Base-by-base conservation (phyloP, 2,888 invertebrate genomes). In the Brenthis ino region DNA sequence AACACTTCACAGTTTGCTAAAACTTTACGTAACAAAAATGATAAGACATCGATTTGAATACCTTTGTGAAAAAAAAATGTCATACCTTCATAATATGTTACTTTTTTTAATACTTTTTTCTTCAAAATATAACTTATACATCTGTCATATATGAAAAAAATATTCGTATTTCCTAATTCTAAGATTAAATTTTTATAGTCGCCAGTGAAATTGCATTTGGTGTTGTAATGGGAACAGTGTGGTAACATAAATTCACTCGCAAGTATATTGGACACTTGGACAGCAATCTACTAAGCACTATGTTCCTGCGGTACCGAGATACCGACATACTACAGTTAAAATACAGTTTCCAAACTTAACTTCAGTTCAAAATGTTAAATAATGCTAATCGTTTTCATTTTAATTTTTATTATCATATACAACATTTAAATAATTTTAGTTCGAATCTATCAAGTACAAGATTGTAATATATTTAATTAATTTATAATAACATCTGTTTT, bases 281-380 rank as follows among this genome's bases (percentile, higher is more conserved):
- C 63, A 54, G 63, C 61, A 51, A 63, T 63, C 63, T 53, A 63
- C 63, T 54, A 54, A 63, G 63, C 53, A 24, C 63, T 63, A 51
- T 51, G 37, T n/a, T 60, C 48, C 50, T 28, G 58, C 47, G 37
- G 37, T 60, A 60, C 60, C 63, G 12, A 13, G 33, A n/a, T 24
- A 63, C 14, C 51, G 16, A 53, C 61, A 61, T 51, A 60, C 61
- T 37, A 33, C 8, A 37, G 63, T 53, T 63, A 53, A 63, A 54
- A 53, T 63, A 54, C 51, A 8, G 51, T 16, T 63, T 14, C 24
- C 20, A 37, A 14, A 20, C 37, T 43, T 54, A 5, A 24, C 14
- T 16, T 20, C 12, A 37, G 63, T 63, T 37, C 24, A 63, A 63
- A 51, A 43, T 63, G 37, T 50, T 20, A 33, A 11, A 12, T 33